Conservation (phyloP, 2,888 invertebrate species). For the Lepidochitona cinerea region DNA sequence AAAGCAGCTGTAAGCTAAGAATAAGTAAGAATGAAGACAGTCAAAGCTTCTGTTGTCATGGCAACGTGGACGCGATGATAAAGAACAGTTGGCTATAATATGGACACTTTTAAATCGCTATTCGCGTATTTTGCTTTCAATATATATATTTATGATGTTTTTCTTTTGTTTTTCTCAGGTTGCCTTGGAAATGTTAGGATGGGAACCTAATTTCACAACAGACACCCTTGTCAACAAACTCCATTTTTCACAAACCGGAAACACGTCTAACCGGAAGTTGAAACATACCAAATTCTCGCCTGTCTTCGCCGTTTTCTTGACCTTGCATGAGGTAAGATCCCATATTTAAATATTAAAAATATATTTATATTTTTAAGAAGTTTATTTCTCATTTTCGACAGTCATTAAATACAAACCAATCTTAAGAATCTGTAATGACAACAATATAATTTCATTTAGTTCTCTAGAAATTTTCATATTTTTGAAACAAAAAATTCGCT, state of each 20-base stretch:
- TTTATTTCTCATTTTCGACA: neutral
- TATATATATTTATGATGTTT: neutral
- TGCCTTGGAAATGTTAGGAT: conserved; percentile 93
- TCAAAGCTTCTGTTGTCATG: too few relatives aligned
- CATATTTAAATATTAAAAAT: too few relatives aligned
- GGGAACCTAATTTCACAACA: conserved; percentile 86
- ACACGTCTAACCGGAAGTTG: conserved; percentile 75
- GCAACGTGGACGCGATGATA: too few relatives aligned
- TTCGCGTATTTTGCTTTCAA: too few relatives aligned
- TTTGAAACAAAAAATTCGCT: too few relatives aligned
- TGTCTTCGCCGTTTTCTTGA: conserved; percentile 90
- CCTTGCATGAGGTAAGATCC: conserved; percentile 91
- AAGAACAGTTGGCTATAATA: too few relatives aligned
- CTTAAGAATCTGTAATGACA: neutral
- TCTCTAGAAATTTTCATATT: neutral
- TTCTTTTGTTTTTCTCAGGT: conserved; percentile 73
- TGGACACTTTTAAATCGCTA: too few relatives aligned
- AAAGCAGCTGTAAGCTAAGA: too few relatives aligned
- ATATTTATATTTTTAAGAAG: neutral
- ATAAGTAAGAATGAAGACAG: too few relatives aligned
- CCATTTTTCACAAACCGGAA: conserved; percentile 87
- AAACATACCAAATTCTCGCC: conserved; percentile 77
- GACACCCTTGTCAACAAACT: conserved; percentile 92
- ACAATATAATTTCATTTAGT: neutral
- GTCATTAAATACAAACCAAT: neutral